Base-by-base conservation (phyloP, 2,113 vertebrate genomes). In the Anser cygnoides region DNA sequence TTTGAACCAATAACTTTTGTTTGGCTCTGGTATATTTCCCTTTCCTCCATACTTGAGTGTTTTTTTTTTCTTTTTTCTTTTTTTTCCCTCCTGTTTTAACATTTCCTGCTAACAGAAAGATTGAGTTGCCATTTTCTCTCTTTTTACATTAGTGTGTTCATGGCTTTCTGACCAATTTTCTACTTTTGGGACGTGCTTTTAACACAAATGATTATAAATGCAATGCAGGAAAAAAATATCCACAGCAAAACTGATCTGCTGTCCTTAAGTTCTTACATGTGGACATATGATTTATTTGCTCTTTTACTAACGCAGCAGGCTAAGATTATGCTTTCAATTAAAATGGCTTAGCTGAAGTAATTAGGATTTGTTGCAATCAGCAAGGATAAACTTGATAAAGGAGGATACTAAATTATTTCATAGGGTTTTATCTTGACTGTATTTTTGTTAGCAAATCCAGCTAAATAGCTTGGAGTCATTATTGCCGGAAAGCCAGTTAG, bases 271-370 rank as follows among this genome's bases (percentile, higher is more conserved):
- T 92, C 17, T 77, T 72, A 11, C n/a, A 62, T 35, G 29, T 2
- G 18, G 49, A 46, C 21, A 13, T 62, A n/a, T 28, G 65, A 65
- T 68, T 68, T 68, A 65, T 50, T 75, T 89, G 84, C 46, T n/a
- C 62, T 88, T 87, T 72, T 39, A 50, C 33, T 89, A 61, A 58
- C 54, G 39, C 73, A 89, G 41, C 66, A 80, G 84, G 57, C 31
- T 87, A 37, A 46, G 55, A 41, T 88, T 87, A 35, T 65, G 58
- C 80, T 95, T 93, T 94, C 70, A 87, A 71, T 92, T 92, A 79
- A 95, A 96, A 77, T 63, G n/a, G 41, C 70, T 94, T 89, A 73
- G 58, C 59, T 76, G 67, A 92, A 92, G 35, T 87, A 96, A 84
- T 93, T 81, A 76, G 85, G 29, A 84, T 92, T 96, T 91, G 49